phyloP scores from a whole-genome alignment of 2,113 vertebrate genomes.

The Tringa solitaria region DNA sequence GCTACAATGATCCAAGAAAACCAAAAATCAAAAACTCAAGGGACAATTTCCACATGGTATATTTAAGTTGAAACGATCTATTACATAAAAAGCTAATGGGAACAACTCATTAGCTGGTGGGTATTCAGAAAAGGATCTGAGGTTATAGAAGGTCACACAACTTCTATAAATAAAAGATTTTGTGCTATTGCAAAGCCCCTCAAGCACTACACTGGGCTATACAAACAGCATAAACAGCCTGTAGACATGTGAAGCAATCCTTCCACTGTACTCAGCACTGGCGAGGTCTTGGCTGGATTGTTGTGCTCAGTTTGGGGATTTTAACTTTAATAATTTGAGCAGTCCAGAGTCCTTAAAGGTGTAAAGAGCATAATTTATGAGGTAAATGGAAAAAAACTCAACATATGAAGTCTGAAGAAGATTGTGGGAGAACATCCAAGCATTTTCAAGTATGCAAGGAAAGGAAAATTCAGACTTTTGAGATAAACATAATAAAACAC shows the following conservation, averaged over 20 bases:
- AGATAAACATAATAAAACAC: not conserved
- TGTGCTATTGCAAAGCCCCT: not conserved
- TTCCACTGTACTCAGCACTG: not conserved
- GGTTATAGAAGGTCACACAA: not conserved
- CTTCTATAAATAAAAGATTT: not conserved
- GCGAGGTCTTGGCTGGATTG: not conserved
- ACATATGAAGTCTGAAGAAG: not conserved
- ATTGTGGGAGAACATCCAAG: not conserved
- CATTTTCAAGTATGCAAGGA: not conserved
- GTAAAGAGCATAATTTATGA: not conserved
- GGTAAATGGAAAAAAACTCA: not conserved
- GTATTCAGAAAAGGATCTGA: not conserved
- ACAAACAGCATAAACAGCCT: not conserved
- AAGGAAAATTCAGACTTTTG: not conserved
- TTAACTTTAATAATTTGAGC: not conserved
- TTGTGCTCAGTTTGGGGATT: not conserved
- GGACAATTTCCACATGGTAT: accelerated
- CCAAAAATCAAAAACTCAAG: not conserved
- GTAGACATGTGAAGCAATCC: not conserved
- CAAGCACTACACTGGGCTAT: not conserved
- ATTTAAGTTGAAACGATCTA: not conserved
- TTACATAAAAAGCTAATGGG: not conserved
- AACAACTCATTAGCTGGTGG: not conserved
- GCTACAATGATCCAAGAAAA: not conserved
- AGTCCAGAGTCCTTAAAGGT: not conserved